Conservation (phyloP, 2,113 vertebrate genomes). For the Oenanthe oenanthe region DNA sequence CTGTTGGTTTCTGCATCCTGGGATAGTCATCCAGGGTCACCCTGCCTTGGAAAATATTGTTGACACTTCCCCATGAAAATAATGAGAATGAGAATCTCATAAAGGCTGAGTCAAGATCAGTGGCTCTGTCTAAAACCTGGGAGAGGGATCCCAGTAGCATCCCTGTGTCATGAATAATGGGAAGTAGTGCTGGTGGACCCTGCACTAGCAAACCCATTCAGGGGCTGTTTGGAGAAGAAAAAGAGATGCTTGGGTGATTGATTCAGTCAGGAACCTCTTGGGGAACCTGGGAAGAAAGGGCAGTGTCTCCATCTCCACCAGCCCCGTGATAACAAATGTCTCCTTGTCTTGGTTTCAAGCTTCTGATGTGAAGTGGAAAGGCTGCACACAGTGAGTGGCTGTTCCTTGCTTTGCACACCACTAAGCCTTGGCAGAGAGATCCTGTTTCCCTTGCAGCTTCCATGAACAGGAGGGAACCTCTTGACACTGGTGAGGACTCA, state of each 20-base stretch:
- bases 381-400: fast-evolving
- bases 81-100: neutral
- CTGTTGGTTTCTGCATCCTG: neutral
- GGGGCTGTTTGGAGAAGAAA: neutral
- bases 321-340: neutral
- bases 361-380: neutral
- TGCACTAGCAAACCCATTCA: neutral
- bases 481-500: neutral
- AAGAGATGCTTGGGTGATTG: neutral
- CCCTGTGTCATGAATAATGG: neutral
- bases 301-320: neutral
- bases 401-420: neutral
- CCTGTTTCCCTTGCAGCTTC: neutral
- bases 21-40: neutral
- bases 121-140: neutral
- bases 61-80: neutral
- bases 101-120: neutral
- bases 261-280: neutral
- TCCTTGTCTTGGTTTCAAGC: neutral
- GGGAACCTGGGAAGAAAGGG: no score
- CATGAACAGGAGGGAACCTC: neutral
- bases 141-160: neutral
- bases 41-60: neutral
- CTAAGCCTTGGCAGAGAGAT: neutral
- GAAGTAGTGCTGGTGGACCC: neutral